Conservation (phyloP, 1,140 invertebrate species). For the Alviniconcha marisindica region DNA sequence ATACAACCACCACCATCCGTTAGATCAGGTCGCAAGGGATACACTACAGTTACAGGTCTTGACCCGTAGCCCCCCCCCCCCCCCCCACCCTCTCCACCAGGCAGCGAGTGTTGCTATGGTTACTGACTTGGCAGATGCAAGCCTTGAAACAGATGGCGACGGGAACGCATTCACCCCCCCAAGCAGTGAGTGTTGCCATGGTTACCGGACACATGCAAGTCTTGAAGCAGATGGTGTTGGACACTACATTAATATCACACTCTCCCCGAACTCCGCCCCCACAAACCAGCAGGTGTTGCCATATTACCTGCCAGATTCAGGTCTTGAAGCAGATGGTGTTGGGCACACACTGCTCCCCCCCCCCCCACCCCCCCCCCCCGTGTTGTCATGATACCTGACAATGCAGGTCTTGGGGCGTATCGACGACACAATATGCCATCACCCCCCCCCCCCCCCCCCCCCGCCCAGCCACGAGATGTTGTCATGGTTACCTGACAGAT, state of each 20-base stretch:
- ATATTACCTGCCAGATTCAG: background rate
- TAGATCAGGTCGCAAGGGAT: too few species aligned
- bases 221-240: constrained; percentile 29
- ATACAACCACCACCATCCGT: too few species aligned
- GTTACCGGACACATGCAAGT: background rate
- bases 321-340: constrained; percentile 30
- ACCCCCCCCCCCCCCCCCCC: background rate
- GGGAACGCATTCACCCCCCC: constrained; percentile 30
- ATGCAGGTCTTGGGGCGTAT: constrained; percentile 22
- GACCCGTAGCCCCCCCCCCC: background rate
- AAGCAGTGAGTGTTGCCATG: background rate
- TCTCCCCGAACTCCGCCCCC: background rate
- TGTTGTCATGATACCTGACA: background rate
- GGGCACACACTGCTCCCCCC: constrained; percentile 33
- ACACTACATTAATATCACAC: constrained; percentile 31
- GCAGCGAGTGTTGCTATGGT: background rate
- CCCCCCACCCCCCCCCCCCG: background rate
- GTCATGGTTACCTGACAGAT: background rate
- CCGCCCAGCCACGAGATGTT: background rate
- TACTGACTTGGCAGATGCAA: constrained; percentile 3
- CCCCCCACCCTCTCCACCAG: background rate
- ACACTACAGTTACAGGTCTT: constrained; percentile 12
- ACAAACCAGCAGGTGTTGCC: background rate
- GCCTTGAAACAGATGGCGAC: constrained; percentile 28
- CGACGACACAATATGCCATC: constrained; percentile 26